Evolutionary conservation across 2,888 invertebrate species (phyloP).

Genomic region (Aphodius sticticus): DNA sequence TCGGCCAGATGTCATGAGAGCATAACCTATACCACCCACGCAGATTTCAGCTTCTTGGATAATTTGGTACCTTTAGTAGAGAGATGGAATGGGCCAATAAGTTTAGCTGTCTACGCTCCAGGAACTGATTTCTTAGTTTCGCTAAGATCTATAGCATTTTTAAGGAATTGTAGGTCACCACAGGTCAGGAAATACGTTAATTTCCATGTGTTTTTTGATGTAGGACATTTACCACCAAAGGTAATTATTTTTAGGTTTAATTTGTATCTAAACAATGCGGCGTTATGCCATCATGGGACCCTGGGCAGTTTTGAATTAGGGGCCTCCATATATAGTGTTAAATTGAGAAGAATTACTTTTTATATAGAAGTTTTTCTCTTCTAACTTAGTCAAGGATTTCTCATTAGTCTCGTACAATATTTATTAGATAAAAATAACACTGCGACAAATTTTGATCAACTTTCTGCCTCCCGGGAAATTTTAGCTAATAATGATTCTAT

Average conservation of each 20-base stretch:
- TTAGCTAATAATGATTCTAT: no score
- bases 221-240: slow-evolving; percentile 76
- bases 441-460: no score
- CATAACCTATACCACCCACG: slow-evolving; percentile 87
- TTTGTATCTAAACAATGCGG: background rate
- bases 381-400: no score
- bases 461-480: no score
- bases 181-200: slow-evolving; percentile 77
- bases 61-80: slow-evolving; percentile 82
- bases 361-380: no score
- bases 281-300: no score
- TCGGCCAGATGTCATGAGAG: slow-evolving; percentile 75
- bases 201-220: slow-evolving; percentile 86
- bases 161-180: slow-evolving; percentile 74
- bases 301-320: no score
- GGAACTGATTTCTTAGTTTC: slow-evolving; percentile 79
- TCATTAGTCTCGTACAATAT: no score
- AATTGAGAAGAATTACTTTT: no score
- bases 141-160: slow-evolving; percentile 77
- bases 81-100: slow-evolving; percentile 85
- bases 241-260: slow-evolving; percentile 46
- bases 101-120: slow-evolving; percentile 84
- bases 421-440: no score
- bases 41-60: slow-evolving; percentile 86
- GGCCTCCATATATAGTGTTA: no score